phyloP scores from a whole-genome alignment of 2,113 vertebrate species.

The Hydropotes inermis region DNA sequence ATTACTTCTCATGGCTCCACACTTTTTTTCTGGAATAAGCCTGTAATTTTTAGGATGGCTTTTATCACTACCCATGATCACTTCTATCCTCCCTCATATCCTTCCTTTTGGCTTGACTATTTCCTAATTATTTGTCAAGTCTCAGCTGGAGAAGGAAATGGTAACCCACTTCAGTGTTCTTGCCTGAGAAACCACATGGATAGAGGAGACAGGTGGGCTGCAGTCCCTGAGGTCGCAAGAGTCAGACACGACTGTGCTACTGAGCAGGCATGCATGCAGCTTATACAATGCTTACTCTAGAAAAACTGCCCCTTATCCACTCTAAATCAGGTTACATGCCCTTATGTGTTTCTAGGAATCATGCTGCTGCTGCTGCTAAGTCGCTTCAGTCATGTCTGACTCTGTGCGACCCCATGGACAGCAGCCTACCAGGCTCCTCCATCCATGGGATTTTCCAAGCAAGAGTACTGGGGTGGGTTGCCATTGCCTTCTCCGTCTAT shows the following conservation, averaged over 20 bases:
- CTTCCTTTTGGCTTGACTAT: not conserved
- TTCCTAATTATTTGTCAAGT: not conserved
- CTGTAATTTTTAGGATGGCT: not conserved
- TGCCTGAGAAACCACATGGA: not conserved
- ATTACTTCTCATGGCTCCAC: not conserved
- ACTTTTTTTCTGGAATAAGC: not conserved
- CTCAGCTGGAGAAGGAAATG: not conserved
- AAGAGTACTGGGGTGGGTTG: too few relatives aligned
- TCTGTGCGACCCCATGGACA: too few relatives aligned
- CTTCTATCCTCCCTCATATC: not conserved
- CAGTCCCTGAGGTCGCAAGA: not conserved
- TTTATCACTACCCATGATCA: not conserved
- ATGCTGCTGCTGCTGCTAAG: not conserved
- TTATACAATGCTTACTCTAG: not conserved
- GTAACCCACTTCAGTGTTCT: not conserved
- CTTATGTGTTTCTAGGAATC: not conserved
- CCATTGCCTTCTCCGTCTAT: too few relatives aligned
- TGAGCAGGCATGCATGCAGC: not conserved
- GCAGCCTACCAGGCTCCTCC: too few relatives aligned
- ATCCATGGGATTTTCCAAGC: too few relatives aligned
- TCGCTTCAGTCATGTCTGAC: too few relatives aligned
- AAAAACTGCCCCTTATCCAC: not conserved
- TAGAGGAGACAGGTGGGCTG: not conserved
- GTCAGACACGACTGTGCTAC: not conserved
- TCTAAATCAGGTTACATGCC: not conserved